Percentiles rank a stretch among this genome's conserved stretches.
These are phyloP conservation scores for Drosophila planitibia DNA, from an alignment of 2,888 invertebrate species.

Conservation along the genomic window DNA sequence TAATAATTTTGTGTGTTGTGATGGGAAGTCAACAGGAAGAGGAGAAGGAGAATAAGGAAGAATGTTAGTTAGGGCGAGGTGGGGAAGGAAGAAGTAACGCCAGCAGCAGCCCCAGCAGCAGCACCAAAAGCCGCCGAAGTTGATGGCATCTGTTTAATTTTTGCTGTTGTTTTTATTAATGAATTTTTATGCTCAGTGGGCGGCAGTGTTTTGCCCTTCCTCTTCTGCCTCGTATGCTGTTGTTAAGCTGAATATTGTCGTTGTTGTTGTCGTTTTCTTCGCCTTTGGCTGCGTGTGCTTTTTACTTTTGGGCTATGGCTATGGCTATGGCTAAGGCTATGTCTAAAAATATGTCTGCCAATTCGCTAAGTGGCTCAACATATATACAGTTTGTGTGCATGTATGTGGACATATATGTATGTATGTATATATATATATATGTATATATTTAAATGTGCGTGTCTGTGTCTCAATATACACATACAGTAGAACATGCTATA, in stretches of 20 bases:
- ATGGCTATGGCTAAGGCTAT: slow-evolving; percentile 47
- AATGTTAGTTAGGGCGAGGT: slow-evolving; percentile 9
- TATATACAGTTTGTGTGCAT: slow-evolving; percentile 24
- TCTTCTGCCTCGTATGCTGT: slow-evolving; percentile 8
- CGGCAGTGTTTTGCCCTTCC: slow-evolving; percentile 25
- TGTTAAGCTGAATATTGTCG: slow-evolving; percentile 23
- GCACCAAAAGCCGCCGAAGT: slow-evolving; percentile 22
- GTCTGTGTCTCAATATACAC: background rate
- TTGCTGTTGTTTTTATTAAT: slow-evolving; percentile 74
- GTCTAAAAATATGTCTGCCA: slow-evolving; percentile 76
- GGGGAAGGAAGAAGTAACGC: background rate
- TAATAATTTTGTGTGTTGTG: slow-evolving; percentile 51
- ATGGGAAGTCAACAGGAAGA: slow-evolving; percentile 38
- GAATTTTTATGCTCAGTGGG: slow-evolving; percentile 67
- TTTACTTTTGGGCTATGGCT: slow-evolving; percentile 65
- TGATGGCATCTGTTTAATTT: slow-evolving; percentile 72
- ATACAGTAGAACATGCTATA: slow-evolving; percentile 23
- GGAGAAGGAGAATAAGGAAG: slow-evolving; percentile 4
- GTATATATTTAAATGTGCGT: background rate
- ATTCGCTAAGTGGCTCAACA: slow-evolving; percentile 74
- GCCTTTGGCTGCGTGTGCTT: slow-evolving; percentile 54
- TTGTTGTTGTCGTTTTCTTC: slow-evolving; percentile 30
- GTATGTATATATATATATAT: no score
- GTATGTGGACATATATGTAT: background rate
- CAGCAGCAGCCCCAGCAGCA: slow-evolving; percentile 2